Percentiles rank a stretch among this genome's conserved stretches.
Evolutionary conservation across 2,888 invertebrate species (phyloP).

Genomic region (Ashinkailepas kermadecensis): DNA sequence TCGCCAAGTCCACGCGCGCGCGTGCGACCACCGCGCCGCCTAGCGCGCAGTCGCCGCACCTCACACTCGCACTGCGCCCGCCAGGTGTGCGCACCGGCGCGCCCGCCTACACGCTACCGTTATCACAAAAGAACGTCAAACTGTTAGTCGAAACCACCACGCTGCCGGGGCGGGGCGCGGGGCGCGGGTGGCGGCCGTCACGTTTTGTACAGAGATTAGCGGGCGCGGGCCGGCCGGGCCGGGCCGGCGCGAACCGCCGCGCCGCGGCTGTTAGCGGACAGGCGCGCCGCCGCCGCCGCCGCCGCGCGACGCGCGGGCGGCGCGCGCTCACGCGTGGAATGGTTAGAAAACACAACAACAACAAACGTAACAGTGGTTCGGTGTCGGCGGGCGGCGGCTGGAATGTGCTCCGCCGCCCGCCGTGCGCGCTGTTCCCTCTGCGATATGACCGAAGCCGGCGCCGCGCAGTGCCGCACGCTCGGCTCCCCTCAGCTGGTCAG

Average conservation of each 20-base stretch:
- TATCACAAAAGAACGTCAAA: slow-evolving; percentile 8
- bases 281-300: neutral
- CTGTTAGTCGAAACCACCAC: neutral
- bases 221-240: no score
- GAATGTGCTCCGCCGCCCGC: neutral
- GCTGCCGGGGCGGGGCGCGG: neutral
- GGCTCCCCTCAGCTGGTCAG: slow-evolving; percentile 22
- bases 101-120: neutral
- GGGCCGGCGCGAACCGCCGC: no score
- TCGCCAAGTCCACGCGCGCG: neutral
- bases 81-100: neutral
- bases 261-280: neutral
- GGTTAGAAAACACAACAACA: slow-evolving; percentile 23
- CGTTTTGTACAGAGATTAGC: slow-evolving; percentile 7
- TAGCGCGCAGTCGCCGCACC: neutral
- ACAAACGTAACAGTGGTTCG: neutral
- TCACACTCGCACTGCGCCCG: neutral
- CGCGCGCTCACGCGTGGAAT: slow-evolving; percentile 13
- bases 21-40: neutral
- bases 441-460: neutral
- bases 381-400: neutral
- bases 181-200: neutral
- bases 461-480: neutral
- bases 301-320: neutral
- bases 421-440: neutral